A percentile compares a stretch with the other conserved stretches of the same genome.
These are phyloP conservation scores for Boloria selene DNA, from an alignment of 2,888 invertebrate species.

Conservation along the genomic window DNA sequence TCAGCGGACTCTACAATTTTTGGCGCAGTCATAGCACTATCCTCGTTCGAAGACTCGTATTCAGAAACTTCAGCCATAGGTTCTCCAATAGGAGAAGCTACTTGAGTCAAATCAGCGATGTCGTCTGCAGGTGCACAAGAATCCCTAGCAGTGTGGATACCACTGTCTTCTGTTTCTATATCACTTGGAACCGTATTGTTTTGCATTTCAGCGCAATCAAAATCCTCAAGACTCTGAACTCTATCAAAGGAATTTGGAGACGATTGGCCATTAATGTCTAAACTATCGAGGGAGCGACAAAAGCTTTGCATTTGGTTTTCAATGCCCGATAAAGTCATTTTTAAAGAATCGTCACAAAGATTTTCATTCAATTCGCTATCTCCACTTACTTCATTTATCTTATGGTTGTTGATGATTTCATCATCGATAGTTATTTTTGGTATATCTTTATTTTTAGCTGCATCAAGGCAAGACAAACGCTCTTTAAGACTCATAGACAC, in stretches of 20 bases:
- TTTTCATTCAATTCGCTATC: conserved; percentile 56
- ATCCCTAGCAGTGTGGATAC: conserved; percentile 90
- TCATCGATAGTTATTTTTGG: conserved; percentile 72
- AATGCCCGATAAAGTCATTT: conserved; percentile 69
- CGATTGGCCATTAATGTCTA: conserved; percentile 82
- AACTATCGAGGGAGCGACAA: conserved; percentile 85
- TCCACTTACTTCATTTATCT: conserved; percentile 51
- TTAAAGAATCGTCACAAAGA: conserved; percentile 61
- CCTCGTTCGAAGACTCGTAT: conserved; percentile 76
- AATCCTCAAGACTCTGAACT: conserved; percentile 85
- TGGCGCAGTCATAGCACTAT: conserved; percentile 57
- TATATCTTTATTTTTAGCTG: conserved; percentile 75
- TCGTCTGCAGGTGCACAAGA: conserved; percentile 90
- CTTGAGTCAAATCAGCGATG: conserved; percentile 82
- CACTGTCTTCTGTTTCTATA: conserved; percentile 89
- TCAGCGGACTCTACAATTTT: conserved; percentile 58
- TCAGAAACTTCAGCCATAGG: conserved; percentile 71
- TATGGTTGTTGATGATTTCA: conserved; percentile 56
- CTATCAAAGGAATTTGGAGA: conserved; percentile 83
- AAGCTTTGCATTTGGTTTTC: conserved; percentile 83
- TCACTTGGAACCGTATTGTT: conserved; percentile 81
- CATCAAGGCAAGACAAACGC: conserved; percentile 76
- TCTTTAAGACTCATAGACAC: conserved; percentile 81
- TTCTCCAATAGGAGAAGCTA: conserved; percentile 75
- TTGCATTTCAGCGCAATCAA: conserved; percentile 84